These are phyloP conservation scores for Trypoxylon attenuatum DNA, from an alignment of 2,888 invertebrate species.

Conservation along the genomic window DNA sequence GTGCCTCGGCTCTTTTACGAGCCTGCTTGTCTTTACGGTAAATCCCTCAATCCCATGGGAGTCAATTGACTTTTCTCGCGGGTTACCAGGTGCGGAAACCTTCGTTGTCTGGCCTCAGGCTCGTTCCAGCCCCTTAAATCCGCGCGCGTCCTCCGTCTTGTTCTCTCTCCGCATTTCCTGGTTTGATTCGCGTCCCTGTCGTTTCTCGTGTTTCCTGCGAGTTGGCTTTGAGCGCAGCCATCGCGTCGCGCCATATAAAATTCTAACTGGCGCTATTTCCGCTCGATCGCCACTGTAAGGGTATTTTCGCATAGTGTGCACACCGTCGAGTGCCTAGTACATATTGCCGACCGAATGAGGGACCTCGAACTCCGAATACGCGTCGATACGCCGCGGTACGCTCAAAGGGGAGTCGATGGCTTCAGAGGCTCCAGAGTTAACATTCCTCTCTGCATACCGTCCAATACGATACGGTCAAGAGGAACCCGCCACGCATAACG, in stretches of 20 bases:
- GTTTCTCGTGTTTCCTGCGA: not conserved
- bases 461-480: no score
- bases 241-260: not conserved
- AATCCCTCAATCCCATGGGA: constrained; percentile 59
- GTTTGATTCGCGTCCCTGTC: not conserved
- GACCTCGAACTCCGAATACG: not conserved
- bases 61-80: constrained; percentile 60
- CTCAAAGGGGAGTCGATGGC: no score
- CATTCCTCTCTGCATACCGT: no score
- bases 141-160: constrained; percentile 1
- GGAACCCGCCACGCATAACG: no score
- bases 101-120: constrained; percentile 10
- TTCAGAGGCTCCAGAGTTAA: no score
- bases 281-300: not conserved
- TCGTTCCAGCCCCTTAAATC: constrained; percentile 6
- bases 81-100: constrained; percentile 50
- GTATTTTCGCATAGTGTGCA: not conserved
- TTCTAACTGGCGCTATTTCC: not conserved
- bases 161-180: constrained; percentile 1
- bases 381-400: no score
- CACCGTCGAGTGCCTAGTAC: not conserved
- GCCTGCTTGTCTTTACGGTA: constrained; percentile 60
- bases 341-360: not conserved
- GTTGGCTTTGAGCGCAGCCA: not conserved
- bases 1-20: constrained; percentile 50